Evolutionary conservation across 2,797 vertebrate species (phyloP).

Genomic region (Otus scops): DNA sequence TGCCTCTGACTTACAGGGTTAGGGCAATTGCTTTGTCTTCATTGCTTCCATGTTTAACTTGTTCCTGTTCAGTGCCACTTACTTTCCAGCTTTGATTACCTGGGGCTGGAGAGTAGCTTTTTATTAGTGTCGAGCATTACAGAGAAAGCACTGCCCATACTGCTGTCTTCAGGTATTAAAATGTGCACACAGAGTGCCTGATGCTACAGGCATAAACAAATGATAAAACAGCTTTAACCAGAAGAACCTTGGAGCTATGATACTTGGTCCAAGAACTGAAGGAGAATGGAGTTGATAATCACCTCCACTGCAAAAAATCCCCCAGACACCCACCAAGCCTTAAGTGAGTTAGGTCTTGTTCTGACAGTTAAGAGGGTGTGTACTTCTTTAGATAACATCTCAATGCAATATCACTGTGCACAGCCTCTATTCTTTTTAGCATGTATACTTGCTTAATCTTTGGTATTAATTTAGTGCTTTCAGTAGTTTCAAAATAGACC

Average conservation of each 20-base stretch:
- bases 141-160: not conserved
- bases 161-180: not conserved
- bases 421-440: not conserved
- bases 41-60: not conserved
- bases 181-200: not conserved
- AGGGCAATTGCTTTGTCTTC: not conserved
- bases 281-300: not conserved
- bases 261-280: conserved; percentile 46
- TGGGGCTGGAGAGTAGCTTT: not conserved
- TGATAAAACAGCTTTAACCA: not conserved
- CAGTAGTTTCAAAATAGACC: not conserved
- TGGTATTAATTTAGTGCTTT: conserved; percentile 5
- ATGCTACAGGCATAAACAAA: conserved; percentile 30
- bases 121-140: not conserved
- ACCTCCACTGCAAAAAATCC: not conserved
- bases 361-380: conserved; percentile 51
- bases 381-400: conserved; percentile 41
- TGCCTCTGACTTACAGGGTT: not conserved
- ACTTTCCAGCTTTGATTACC: not conserved
- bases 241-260: conserved; percentile 42
- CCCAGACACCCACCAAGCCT: conserved; percentile 18
- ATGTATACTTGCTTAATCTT: not conserved
- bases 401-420: not conserved
- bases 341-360: conserved; percentile 44
- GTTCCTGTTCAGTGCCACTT: not conserved